Conservation (phyloP, 2,888 invertebrate species). For the Blomia tropicalis region DNA sequence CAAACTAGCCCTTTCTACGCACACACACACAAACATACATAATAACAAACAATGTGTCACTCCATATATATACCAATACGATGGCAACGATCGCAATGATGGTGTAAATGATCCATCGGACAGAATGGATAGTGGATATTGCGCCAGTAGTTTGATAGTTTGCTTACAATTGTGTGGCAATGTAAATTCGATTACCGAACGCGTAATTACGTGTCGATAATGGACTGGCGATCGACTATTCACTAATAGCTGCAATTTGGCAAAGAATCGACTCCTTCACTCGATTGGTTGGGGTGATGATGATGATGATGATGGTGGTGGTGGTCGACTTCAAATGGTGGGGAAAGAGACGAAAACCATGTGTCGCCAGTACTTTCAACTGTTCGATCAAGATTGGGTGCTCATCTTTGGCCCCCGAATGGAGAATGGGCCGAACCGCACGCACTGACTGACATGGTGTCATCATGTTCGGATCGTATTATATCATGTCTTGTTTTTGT, state of each 20-base stretch:
- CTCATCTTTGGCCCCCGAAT: not conserved
- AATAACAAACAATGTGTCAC: too few species aligned
- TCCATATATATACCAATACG: too few species aligned
- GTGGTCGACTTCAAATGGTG: too few species aligned
- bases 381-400: not conserved
- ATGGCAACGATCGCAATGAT: too few species aligned
- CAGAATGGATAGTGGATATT: not conserved
- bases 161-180: constrained; percentile 3
- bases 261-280: too few species aligned
- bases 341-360: too few species aligned
- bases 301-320: too few species aligned
- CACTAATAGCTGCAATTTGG: constrained; percentile 9
- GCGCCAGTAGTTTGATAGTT: constrained; percentile 1
- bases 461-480: too few species aligned
- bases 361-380: not conserved
- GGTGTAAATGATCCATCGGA: constrained; percentile 6
- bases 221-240: constrained; percentile 7
- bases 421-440: not conserved
- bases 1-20: not conserved
- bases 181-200: constrained; percentile 6
- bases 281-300: too few species aligned
- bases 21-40: not conserved
- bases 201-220: constrained; percentile 15
- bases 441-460: not conserved
- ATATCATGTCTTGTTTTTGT: too few species aligned